A percentile compares a stretch with the other conserved stretches of the same genome.
Evolutionary conservation across 2,113 vertebrate species (phyloP).

Genomic region (Choloepus hoffmanni): DNA sequence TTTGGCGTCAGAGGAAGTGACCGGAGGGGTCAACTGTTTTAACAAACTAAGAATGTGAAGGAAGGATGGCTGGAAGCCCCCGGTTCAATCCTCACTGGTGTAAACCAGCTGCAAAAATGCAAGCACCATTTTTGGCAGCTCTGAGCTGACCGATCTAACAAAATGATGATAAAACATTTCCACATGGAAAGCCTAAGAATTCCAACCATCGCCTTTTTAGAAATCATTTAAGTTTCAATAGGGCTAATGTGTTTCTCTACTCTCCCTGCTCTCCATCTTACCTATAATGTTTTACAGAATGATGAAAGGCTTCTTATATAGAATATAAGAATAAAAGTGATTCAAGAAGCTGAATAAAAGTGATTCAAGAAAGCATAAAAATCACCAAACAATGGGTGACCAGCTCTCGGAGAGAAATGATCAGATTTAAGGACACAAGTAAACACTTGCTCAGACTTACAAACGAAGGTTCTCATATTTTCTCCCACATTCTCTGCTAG

Average conservation of each 20-base stretch:
- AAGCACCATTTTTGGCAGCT: neutral
- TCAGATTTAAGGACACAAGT: too few species aligned
- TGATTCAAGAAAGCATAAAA: neutral
- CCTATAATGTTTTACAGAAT: neutral
- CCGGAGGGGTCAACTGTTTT: neutral
- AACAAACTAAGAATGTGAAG: neutral
- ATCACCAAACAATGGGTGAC: neutral
- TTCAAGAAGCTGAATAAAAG: neutral
- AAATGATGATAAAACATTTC: neutral
- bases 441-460: accelerated
- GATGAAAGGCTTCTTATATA: neutral
- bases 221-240: neutral
- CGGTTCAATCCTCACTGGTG: accelerated
- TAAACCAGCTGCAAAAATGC: neutral
- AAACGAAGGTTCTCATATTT: too few species aligned
- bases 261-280: neutral
- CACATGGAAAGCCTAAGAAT: neutral
- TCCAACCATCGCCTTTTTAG: neutral
- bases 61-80: neutral
- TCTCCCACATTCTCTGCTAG: neutral
- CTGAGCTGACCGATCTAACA: neutral
- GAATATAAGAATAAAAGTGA: neutral
- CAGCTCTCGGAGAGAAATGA: neutral
- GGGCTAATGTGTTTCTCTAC: neutral
- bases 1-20: neutral